A percentile compares a stretch with the other conserved stretches of the same genome.
Conservation (phyloP, 2,113 vertebrate species). For the Cebus imitator region DNA sequence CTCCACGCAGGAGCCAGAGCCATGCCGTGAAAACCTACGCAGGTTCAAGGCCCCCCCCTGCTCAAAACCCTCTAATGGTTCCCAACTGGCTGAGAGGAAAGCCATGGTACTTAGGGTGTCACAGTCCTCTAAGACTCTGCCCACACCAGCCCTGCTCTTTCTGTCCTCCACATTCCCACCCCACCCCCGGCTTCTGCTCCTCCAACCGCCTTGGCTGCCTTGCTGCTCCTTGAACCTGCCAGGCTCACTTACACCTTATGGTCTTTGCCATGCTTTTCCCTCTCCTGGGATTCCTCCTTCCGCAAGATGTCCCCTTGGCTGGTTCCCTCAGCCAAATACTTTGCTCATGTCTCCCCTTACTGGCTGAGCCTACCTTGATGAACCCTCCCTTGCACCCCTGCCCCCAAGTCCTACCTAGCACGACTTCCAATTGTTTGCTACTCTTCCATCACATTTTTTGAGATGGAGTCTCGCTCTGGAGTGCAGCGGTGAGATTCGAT, state of each 20-base stretch:
- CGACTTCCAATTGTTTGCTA: not conserved
- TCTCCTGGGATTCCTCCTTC: not conserved
- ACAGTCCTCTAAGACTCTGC: not conserved
- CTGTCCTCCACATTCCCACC: not conserved
- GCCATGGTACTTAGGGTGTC: not conserved
- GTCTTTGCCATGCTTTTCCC: not conserved
- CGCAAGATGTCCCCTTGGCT: not conserved
- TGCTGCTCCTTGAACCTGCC: no score
- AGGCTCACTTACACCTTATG: no score
- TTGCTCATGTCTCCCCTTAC: not conserved
- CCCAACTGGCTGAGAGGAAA: not conserved
- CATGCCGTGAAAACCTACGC: fast-evolving
- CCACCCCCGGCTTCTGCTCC: not conserved
- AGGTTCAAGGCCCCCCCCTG: not conserved
- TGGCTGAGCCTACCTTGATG: not conserved
- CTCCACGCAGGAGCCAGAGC: not conserved
- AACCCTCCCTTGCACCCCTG: not conserved
- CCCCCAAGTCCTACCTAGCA: not conserved
- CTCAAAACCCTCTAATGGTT: not conserved
- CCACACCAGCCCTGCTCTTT: not conserved
- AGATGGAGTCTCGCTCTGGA: no score
- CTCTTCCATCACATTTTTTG: no score
- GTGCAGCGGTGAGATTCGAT: no score
- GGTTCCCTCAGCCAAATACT: fast-evolving
- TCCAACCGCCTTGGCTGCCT: no score